Percentiles rank a stretch among this genome's conserved stretches.
Evolutionary conservation across 2,797 vertebrate species (phyloP).

Genomic region (Phoxinus dragarum): DNA sequence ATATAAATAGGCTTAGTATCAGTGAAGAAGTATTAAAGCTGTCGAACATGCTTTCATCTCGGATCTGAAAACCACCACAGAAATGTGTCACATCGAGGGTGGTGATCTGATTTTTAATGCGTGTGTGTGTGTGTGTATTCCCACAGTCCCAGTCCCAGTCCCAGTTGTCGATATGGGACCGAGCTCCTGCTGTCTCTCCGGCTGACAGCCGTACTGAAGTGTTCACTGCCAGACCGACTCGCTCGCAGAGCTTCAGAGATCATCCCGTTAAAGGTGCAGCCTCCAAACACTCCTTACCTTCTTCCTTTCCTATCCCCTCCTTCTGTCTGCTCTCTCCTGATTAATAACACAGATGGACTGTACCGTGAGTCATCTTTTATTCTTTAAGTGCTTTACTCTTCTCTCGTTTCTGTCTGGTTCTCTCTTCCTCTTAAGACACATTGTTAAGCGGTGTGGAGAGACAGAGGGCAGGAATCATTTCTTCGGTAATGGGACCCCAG

Average conservation of each 20-base stretch:
- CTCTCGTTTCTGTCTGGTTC: constrained; percentile 15
- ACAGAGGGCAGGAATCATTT: constrained; percentile 77
- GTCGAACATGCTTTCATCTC: not conserved
- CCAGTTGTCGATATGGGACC: constrained; percentile 80
- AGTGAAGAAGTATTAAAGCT: not conserved
- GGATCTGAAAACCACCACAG: not conserved
- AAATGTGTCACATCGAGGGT: constrained; percentile 15
- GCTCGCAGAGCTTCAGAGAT: constrained; percentile 81
- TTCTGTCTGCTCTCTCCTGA: constrained; percentile 30
- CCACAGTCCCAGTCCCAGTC: constrained; percentile 76
- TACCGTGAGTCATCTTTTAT: not conserved
- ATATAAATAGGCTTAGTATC: not conserved
- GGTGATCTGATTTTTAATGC: constrained; percentile 10
- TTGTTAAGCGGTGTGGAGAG: constrained; percentile 77
- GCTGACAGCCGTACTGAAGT: constrained; percentile 86
- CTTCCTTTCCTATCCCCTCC: not conserved
- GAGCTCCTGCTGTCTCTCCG: constrained; percentile 79
- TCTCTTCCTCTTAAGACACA: constrained; percentile 67
- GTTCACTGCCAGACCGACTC: constrained; percentile 83
- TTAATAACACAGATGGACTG: not conserved
- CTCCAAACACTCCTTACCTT: constrained; percentile 40
- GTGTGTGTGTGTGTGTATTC: constrained; percentile 26
- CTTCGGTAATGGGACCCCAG: constrained; percentile 74
- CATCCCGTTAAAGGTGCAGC: constrained; percentile 78
- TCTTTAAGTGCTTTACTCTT: constrained; percentile 11